A percentile compares a stretch with the other conserved stretches of the same genome.
Evolutionary conservation across 1,140 invertebrate genomes (phyloP).

Genomic region (Drosophila orosa): DNA sequence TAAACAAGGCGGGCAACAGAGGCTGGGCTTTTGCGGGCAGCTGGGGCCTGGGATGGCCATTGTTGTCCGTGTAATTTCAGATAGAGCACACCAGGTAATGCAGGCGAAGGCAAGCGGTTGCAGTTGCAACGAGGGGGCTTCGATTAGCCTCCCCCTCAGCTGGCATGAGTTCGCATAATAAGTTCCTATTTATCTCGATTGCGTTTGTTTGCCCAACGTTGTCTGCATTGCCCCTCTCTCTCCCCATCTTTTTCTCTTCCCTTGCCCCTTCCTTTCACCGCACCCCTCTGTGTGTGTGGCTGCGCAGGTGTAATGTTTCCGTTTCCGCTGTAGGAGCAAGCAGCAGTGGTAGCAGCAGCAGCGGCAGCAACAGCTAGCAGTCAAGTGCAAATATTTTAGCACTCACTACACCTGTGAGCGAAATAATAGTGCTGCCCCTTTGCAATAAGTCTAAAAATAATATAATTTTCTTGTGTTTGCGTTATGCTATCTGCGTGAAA

Average conservation of each 20-base stretch:
- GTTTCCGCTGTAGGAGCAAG: slow-evolving; percentile 62
- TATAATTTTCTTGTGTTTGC: not conserved
- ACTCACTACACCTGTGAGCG: slow-evolving; percentile 15
- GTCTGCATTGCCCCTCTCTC: slow-evolving; percentile 21
- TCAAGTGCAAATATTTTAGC: slow-evolving; percentile 74
- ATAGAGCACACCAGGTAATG: slow-evolving; percentile 52
- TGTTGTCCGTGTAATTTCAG: slow-evolving; percentile 69
- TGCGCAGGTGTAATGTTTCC: slow-evolving; percentile 77
- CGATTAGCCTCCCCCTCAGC: slow-evolving; percentile 14
- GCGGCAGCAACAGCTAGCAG: slow-evolving; percentile 39
- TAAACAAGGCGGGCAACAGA: slow-evolving; percentile 47
- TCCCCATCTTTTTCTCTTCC: too few relatives aligned
- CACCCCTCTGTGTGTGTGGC: slow-evolving; percentile 31
- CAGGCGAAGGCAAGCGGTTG: slow-evolving; percentile 11
- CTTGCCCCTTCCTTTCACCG: not conserved
- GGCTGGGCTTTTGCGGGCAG: slow-evolving; percentile 34
- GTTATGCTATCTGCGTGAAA: not conserved
- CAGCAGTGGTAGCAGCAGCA: slow-evolving; percentile 22
- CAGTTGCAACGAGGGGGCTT: slow-evolving; percentile 16
- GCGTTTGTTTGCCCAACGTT: slow-evolving; percentile 60
- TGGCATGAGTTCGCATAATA: slow-evolving; percentile 78
- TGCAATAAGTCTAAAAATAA: not conserved
- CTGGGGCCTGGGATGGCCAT: slow-evolving; percentile 18
- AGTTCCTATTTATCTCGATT: slow-evolving; percentile 78
- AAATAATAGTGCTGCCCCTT: not conserved